Percentiles rank a stretch among this genome's conserved stretches.
Evolutionary conservation across 2,888 invertebrate species (phyloP).

Genomic region (Rhingia rostrata): DNA sequence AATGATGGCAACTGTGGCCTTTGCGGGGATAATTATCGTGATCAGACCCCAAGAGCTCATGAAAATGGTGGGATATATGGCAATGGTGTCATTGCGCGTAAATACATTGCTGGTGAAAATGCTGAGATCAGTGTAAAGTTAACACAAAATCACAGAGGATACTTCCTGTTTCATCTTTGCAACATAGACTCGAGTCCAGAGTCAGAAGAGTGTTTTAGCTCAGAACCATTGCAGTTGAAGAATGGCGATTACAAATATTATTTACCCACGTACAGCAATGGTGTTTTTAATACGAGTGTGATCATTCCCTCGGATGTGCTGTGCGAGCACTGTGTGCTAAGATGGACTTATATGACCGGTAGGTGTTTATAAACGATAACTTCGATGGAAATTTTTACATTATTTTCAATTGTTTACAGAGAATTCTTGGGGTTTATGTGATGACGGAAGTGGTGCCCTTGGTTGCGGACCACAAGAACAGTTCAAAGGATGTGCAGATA

Average conservation of each 20-base stretch:
- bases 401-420: constrained; percentile 70
- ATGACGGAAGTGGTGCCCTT: constrained; percentile 77
- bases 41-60: constrained; percentile 83
- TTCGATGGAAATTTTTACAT: not conserved
- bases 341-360: constrained; percentile 83
- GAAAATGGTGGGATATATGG: constrained; percentile 85
- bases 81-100: constrained; percentile 83
- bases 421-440: constrained; percentile 83
- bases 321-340: constrained; percentile 83
- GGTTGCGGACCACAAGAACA: constrained; percentile 84
- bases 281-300: constrained; percentile 75
- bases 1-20: constrained; percentile 84
- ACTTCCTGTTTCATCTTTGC: constrained; percentile 84
- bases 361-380: constrained; percentile 2
- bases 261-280: constrained; percentile 45
- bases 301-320: constrained; percentile 81
- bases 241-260: constrained; percentile 75
- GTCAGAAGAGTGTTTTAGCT: constrained; percentile 83
- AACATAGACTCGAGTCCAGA: constrained; percentile 83
- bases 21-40: constrained; percentile 84
- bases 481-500: constrained; percentile 83
- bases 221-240: constrained; percentile 78
- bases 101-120: constrained; percentile 71
- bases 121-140: constrained; percentile 79
- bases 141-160: constrained; percentile 84